These are phyloP conservation scores for Botia kubotai DNA, from an alignment of 2,797 vertebrate genomes.

Conservation along the genomic window DNA sequence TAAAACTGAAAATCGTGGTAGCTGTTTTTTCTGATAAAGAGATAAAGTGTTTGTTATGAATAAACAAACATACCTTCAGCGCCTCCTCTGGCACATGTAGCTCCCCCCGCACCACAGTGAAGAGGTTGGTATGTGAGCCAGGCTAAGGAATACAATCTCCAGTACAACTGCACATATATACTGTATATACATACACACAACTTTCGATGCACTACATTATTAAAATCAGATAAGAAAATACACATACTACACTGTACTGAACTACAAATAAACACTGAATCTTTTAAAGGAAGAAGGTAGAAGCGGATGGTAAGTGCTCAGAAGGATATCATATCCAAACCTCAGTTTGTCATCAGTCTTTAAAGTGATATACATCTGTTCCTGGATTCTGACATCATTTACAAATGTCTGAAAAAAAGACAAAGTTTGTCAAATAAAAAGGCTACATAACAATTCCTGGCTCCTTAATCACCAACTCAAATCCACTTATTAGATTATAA, in stretches of 20 bases:
- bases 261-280: background rate
- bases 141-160: conserved; percentile 79
- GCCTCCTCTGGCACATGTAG: conserved; percentile 98
- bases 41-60: conserved; percentile 7
- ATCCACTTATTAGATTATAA: conserved; percentile 1
- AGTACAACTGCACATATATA: background rate
- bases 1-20: background rate
- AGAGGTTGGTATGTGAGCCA: conserved; percentile 95
- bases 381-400: conserved; percentile 96
- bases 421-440: background rate
- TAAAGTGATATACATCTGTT: conserved; percentile 96
- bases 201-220: too few relatives aligned
- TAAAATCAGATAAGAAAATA: background rate
- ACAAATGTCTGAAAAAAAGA: conserved; percentile 89
- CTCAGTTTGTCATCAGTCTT: conserved; percentile 96
- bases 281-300: background rate
- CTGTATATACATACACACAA: too few relatives aligned
- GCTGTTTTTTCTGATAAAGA: conserved; percentile 11
- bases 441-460: background rate
- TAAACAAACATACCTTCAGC: conserved; percentile 85
- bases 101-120: conserved; percentile 94
- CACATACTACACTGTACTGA: background rate
- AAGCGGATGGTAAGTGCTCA: background rate
- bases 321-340: conserved; percentile 99
- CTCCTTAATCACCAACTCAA: conserved; percentile 15